These are phyloP conservation scores for Ellobius talpinus DNA, from an alignment of 2,113 vertebrate genomes.

Conservation along the genomic window DNA sequence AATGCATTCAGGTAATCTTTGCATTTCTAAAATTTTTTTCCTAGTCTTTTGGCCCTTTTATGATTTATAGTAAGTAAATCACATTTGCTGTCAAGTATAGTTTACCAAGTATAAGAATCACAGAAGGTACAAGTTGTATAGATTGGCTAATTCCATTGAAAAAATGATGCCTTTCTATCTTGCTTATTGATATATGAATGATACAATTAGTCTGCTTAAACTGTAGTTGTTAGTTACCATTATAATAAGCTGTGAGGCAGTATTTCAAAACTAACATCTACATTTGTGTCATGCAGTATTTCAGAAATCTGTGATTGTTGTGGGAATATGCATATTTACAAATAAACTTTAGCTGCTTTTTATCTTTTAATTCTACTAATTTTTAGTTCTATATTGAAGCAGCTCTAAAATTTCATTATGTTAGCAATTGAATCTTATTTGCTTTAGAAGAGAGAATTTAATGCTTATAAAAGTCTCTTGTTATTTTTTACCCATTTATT, in stretches of 20 bases:
- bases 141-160: background rate
- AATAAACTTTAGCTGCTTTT: background rate
- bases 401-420: background rate
- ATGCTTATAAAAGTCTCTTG: background rate
- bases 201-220: background rate
- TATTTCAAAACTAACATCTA: background rate
- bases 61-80: slow-evolving; percentile 47
- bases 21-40: slow-evolving; percentile 60
- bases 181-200: background rate
- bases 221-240: background rate
- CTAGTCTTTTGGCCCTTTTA: background rate
- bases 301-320: background rate
- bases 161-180: background rate
- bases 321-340: background rate
- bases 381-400: background rate
- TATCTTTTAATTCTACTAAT: background rate
- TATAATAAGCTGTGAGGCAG: background rate
- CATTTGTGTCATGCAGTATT: background rate
- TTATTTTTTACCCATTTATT: background rate
- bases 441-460: slow-evolving; percentile 2
- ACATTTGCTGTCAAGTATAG: background rate
- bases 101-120: background rate
- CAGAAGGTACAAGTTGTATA: background rate
- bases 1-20: slow-evolving; percentile 97
- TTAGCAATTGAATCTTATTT: background rate